Evolutionary conservation across 2,888 invertebrate genomes (phyloP), one percentile per base, ranked within the genome.

Genomic region (Hoplodrina blanda): DNA sequence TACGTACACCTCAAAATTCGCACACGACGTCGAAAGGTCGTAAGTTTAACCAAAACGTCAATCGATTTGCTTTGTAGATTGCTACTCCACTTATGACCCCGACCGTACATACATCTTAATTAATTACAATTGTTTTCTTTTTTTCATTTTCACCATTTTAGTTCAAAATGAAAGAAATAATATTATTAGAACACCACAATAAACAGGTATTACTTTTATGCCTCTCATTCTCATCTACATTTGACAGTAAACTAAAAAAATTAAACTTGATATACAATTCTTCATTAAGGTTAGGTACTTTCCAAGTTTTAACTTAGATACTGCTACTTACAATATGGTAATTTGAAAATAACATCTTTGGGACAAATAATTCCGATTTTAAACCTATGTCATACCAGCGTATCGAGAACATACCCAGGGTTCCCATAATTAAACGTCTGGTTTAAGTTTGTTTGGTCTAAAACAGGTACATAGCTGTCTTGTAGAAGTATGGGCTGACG

Each of bases 381-480:
- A 81, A 86, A 60, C 88, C 78, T 91, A 85, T 91, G 92, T 96
- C 94, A 96, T 94, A 96, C 96, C n/a, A 96, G 91, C 10, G 96
- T 96, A 69, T 96, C 95, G 72, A 96, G 87, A n/a, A 88, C 92
- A 71, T 96, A 96, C 13, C 91, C 89, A 11, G 91, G 85, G 11
- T 86, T 70, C 7, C 74, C 82, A 82, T 62, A 86, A 83, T 62
- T 89, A 87, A 60, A 86, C 64, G 80, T 60, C 67, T 88, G 87
- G 69, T 76, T 87, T 25, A 87, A 56, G 69, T 83, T 88, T 10
- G 88, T 87, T 89, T 94, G 89, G 50, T 95, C 95, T 87, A 96
- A 82, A 72, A 95, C 91, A 86, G 95, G 95, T 86, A 95, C 93
- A 66, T 96, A 96, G 65, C 91, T 95, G 41, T 96, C 96, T 91